Evolutionary conservation across 2,888 invertebrate genomes (phyloP), one percentile per base, ranked within the genome.

Genomic region (Pandemis corylana): DNA sequence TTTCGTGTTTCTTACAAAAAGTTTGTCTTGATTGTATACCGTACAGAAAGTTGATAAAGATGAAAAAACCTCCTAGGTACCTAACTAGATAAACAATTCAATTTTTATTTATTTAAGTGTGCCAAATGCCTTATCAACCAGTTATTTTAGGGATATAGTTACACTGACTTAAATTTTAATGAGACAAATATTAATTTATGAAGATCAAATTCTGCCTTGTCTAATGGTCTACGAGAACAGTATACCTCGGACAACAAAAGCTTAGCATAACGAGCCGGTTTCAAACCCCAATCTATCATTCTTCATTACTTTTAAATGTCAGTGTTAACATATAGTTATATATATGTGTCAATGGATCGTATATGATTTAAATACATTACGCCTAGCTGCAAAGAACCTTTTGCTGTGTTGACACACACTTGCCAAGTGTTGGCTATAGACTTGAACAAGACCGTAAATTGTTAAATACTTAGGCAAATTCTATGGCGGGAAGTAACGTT

Each of bases 321-420:
- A 85, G 78, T 80, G 82, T 77, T 80, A 77, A 76, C 56, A 73
- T 63, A 72, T 68, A 73, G 28, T n/a, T 68, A 44, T 28, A n/a
- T 67, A 62, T 49, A 59, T 78, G 72, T 83, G 83, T 84, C 83
- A 82, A 81, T 79, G 77, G 73, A 77, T 65, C 71, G 78, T 78
- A 79, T 84, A 76, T 79, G 78, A 83, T 83, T 84, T 83, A 76
- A 84, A 84, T 84, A 83, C 68, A 81, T 83, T 81, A 80, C 20
- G 65, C 70, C 59, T 72, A 56, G 62, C 15, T n/a, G 63, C 65
- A 36, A 67, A 56, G 53, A 68, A 71, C 62, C 56, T 68, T 68
- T 75, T 59, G 46, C 42, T 59, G 56, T 72, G 61, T 74, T 69
- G 74, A 74, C 74, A 71, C 53, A 71, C 56, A 51, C 44, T 56